A percentile compares a stretch with the other conserved stretches of the same genome.
phyloP scores from a whole-genome alignment of 2,888 invertebrate genomes.

The Cheilosia grossa region DNA sequence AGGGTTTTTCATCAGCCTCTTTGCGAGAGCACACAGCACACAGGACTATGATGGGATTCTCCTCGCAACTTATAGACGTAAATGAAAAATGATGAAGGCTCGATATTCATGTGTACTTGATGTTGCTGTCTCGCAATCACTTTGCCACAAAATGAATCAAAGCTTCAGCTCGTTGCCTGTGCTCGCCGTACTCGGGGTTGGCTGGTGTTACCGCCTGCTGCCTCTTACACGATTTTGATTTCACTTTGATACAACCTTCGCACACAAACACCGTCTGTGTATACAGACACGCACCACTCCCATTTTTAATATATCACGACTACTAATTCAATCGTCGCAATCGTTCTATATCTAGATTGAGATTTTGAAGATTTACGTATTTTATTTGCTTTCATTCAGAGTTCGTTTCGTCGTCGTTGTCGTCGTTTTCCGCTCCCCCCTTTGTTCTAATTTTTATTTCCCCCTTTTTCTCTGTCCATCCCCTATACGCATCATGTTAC shows the following conservation, averaged over 20 bases:
- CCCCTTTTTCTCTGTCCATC: constrained; percentile 7
- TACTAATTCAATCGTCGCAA: constrained; percentile 66
- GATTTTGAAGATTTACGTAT: constrained; percentile 58
- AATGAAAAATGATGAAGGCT: constrained; percentile 66
- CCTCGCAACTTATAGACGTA: constrained; percentile 32
- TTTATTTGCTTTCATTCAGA: constrained; percentile 24
- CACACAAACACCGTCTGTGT: constrained; percentile 15
- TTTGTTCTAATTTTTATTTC: not conserved
- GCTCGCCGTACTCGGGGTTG: constrained; percentile 19
- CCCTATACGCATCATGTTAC: constrained; percentile 42
- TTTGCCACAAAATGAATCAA: constrained; percentile 67
- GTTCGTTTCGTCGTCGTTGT: constrained; percentile 1
- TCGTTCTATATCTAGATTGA: constrained; percentile 67
- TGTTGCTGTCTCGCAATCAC: constrained; percentile 68
- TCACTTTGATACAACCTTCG: constrained; percentile 24
- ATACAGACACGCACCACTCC: constrained; percentile 58
- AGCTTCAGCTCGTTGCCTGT: constrained; percentile 23
- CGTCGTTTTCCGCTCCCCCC: not conserved
- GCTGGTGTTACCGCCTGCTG: constrained; percentile 32
- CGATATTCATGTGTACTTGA: constrained; percentile 62
- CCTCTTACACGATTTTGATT: constrained; percentile 48
- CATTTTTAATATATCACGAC: constrained; percentile 48
- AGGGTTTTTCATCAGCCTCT: constrained; percentile 58
- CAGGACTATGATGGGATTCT: constrained; percentile 32
- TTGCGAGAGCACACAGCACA: constrained; percentile 1